Evolutionary conservation across 1,140 invertebrate species (phyloP).

Genomic region (Drosophila subobscura): DNA sequence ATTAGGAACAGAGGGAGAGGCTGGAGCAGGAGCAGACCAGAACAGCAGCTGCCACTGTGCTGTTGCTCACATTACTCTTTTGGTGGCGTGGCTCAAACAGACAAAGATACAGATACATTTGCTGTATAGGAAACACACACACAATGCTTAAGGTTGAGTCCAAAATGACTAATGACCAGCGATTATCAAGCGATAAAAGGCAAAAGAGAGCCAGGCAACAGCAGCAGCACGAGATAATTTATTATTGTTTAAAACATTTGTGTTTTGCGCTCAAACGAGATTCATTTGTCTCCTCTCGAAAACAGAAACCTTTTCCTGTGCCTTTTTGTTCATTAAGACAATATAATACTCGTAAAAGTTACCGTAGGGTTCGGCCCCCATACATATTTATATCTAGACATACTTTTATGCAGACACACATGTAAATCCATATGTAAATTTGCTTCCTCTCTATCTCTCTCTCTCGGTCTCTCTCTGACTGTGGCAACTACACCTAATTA

Average conservation of each 20-base stretch:
- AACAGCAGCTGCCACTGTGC: conserved; percentile 73
- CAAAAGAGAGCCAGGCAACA: conserved; percentile 58
- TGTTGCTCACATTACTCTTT: conserved; percentile 81
- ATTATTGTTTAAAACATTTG: conserved; percentile 83
- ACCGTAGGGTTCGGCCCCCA: conserved; percentile 37
- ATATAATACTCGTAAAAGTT: conserved; percentile 15
- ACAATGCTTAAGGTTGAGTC: conserved; percentile 79
- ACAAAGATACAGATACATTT: conserved; percentile 72
- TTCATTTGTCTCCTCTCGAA: conserved; percentile 72
- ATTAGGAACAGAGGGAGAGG: background rate
- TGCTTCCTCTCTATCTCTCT: conserved; percentile 3
- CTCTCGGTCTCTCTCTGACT: background rate
- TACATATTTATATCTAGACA: conserved; percentile 24
- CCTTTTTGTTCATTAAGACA: conserved; percentile 76
- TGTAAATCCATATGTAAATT: conserved; percentile 48
- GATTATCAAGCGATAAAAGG: conserved; percentile 83
- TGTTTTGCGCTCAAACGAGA: conserved; percentile 80
- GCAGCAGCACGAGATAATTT: conserved; percentile 66
- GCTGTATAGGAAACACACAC: conserved; percentile 67
- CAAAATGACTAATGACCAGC: conserved; percentile 83
- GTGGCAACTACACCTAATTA: conserved; percentile 69
- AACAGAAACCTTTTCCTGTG: conserved; percentile 35
- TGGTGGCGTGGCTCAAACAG: conserved; percentile 57
- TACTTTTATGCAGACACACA: conserved; percentile 12
- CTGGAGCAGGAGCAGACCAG: conserved; percentile 28